phyloP scores from a whole-genome alignment of 2,888 invertebrate species.

The Ypsolopha sequella region DNA sequence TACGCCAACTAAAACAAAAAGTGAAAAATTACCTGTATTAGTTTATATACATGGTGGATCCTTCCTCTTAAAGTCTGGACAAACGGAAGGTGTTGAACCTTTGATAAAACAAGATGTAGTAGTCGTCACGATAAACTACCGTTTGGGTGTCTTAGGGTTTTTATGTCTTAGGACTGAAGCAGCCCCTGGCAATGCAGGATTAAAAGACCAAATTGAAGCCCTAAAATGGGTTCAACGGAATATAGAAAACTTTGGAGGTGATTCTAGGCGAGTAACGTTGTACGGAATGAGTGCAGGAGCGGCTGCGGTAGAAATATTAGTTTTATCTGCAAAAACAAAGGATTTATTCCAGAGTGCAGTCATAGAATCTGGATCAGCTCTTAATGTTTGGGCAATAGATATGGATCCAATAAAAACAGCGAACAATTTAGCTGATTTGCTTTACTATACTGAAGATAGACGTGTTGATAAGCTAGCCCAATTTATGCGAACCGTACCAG shows the following conservation, averaged over 20 bases:
- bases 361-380: constrained; percentile 20
- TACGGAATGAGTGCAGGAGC: constrained; percentile 4
- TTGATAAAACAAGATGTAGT: not conserved
- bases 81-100: constrained; percentile 2
- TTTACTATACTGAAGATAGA: not conserved
- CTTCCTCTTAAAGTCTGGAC: constrained; percentile 5
- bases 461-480: constrained; percentile 8
- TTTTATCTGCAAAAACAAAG: not conserved
- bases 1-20: constrained; percentile 14
- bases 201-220: constrained; percentile 4
- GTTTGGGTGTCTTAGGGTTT: constrained; percentile 3
- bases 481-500: constrained; percentile 15
- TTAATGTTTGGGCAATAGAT: constrained; percentile 20
- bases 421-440: constrained; percentile 9
- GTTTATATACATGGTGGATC: constrained; percentile 15
- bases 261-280: constrained; percentile 1
- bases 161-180: constrained; percentile 3
- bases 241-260: constrained; percentile 2
- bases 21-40: constrained; percentile 15
- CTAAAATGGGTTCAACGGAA: constrained; percentile 4
- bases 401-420: constrained; percentile 19
- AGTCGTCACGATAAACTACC: constrained; percentile 3
- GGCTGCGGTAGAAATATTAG: constrained; percentile 1
- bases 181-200: constrained; percentile 5
- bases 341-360: constrained; percentile 8